Percentiles rank a stretch among this genome's conserved stretches.
phyloP scores from a whole-genome alignment of 2,113 vertebrate species.

The Aphelocoma coerulescens region DNA sequence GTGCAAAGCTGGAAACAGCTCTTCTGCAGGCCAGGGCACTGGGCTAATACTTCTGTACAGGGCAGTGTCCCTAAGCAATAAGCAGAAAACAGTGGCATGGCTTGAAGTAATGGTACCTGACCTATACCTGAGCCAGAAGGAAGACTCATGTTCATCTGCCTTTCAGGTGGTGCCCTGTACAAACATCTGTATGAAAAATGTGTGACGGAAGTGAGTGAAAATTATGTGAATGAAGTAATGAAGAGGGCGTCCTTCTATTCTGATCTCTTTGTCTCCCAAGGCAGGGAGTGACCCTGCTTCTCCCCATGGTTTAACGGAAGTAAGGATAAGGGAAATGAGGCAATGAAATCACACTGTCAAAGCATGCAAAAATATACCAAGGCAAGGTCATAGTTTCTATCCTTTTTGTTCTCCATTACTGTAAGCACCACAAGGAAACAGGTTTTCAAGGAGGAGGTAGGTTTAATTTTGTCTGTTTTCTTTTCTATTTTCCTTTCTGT shows the following conservation, averaged over 20 bases:
- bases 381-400: not conserved
- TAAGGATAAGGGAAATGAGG: slow-evolving; percentile 5
- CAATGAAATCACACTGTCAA: not conserved
- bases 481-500: not conserved
- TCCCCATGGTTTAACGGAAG: not conserved
- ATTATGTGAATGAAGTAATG: not conserved
- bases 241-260: not conserved
- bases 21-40: not conserved
- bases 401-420: not conserved
- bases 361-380: not conserved
- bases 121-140: not conserved
- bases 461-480: not conserved
- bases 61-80: not conserved
- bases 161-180: not conserved
- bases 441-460: not conserved
- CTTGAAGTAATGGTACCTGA: not conserved
- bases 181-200: not conserved
- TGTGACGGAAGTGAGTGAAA: not conserved
- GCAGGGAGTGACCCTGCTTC: rapidly evolving
- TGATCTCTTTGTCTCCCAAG: not conserved
- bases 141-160: not conserved
- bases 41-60: not conserved
- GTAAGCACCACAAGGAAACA: not conserved
- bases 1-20: not conserved
- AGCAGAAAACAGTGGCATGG: not conserved